These are phyloP conservation scores for Autographa pulchrina DNA, from an alignment of 2,888 invertebrate species.

Conservation along the genomic window DNA sequence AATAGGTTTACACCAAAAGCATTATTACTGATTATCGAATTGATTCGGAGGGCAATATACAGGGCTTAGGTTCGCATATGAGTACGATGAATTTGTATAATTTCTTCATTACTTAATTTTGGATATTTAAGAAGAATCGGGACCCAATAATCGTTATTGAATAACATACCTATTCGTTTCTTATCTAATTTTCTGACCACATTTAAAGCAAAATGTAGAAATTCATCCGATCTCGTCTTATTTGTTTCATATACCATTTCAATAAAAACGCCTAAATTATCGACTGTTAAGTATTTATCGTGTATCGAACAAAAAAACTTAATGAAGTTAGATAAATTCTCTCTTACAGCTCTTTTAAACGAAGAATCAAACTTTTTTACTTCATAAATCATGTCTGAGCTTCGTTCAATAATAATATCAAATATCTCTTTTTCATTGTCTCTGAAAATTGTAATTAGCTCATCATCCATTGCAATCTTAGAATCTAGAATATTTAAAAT, in stretches of 20 bases:
- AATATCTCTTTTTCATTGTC: background rate
- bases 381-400: background rate
- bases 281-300: background rate
- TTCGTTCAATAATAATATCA: background rate
- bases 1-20: too few species aligned
- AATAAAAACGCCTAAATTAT: background rate
- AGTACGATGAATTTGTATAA: background rate
- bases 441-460: background rate
- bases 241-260: background rate
- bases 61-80: too few species aligned
- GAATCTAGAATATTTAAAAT: conserved; percentile 16
- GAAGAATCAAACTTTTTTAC: background rate
- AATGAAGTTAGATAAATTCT: background rate
- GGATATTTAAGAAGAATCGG: background rate
- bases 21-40: too few species aligned
- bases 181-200: background rate
- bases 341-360: background rate
- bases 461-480: conserved; percentile 8
- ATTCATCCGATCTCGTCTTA: background rate
- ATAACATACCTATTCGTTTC: background rate
- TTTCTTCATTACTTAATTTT: background rate
- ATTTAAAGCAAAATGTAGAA: background rate
- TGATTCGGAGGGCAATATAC: too few species aligned
- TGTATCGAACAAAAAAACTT: background rate
- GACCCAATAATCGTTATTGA: background rate